Evolutionary conservation across 1,140 invertebrate species (phyloP), one percentile per base, ranked within the genome.

Genomic region (Oedothorax gibbosus): DNA sequence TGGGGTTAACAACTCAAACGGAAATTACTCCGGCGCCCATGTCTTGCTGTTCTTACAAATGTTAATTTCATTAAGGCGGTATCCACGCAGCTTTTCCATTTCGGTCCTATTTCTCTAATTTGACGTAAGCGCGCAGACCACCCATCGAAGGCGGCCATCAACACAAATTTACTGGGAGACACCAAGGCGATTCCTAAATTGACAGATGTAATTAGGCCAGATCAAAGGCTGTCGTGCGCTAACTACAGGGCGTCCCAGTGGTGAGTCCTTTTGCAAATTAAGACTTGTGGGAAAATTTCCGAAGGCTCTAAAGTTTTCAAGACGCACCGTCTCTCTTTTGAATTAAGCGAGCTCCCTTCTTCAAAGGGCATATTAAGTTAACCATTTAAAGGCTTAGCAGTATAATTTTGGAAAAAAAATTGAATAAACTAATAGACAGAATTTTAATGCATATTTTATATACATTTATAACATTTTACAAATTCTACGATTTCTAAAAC

Each of bases 141-240:
- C 73, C 57, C 56, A 56, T n/a, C 56, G 49, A 64, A 65, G 15
- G 54, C n/a, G n/a, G 7, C 54, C 73, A 76, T 18, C 57, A 62
- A 65, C 49, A 21, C 7, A 64, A 53, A 57, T 75, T 12, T 18
- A 35, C 35, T 71, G 54, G 20, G 72, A 75, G 51, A 18, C 18
- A 64, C 54, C 21, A 76, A 76, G 73, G 49, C 57, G 57, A 50
- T 14, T 77, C 57, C 60, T 66, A 18, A 77, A 77, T 64, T 77
- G 75, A 64, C 75, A 77, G 57, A 62, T 77, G 49, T 49, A 77
- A 77, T 77, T 77, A 77, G 60, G 57, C 18, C 20, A 66, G 35
- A 71, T 50, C 66, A 69, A 15, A 51, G 66, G 69, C 69, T n/a
- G 51, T 35, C 35, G 35, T 35, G 35, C 35, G 35, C 35, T 54